A percentile compares a stretch with the other conserved stretches of the same genome.
Evolutionary conservation across 2,888 invertebrate genomes (phyloP).

Genomic region (Ophioninae sp.): DNA sequence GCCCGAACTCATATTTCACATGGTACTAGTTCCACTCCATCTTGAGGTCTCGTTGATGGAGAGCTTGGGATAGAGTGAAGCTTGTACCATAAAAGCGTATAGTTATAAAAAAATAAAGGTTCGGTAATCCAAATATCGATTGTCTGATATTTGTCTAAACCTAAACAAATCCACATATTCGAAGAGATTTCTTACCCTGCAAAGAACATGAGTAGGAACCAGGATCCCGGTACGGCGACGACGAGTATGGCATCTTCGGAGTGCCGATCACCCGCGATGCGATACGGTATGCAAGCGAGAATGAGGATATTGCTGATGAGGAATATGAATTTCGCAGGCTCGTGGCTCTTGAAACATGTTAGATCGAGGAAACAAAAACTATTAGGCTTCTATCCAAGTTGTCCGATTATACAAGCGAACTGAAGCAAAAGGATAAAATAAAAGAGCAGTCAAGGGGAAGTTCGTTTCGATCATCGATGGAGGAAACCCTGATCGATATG

Average conservation of each 20-base stretch:
- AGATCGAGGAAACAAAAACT: conserved; percentile 30
- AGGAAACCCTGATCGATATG: not conserved
- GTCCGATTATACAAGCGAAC: too few relatives aligned
- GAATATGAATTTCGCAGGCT: conserved; percentile 97
- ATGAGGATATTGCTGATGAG: conserved; percentile 94
- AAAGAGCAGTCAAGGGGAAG: too few relatives aligned
- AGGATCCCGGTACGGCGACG: conserved; percentile 96
- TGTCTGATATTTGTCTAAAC: too few relatives aligned
- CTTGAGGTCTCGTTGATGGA: too few relatives aligned
- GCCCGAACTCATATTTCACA: too few relatives aligned
- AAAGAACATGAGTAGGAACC: conserved; percentile 99
- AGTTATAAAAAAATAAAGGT: too few relatives aligned
- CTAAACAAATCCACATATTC: too few relatives aligned
- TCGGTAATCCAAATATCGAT: too few relatives aligned
- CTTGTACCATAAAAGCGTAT: too few relatives aligned
- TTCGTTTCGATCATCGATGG: not conserved
- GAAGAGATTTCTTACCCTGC: conserved; percentile 89
- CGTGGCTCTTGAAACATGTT: conserved; percentile 86
- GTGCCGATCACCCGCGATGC: conserved; percentile 87
- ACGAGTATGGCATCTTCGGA: conserved; percentile 96
- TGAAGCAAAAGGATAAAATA: too few relatives aligned
- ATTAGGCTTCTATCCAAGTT: not conserved
- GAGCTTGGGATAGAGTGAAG: too few relatives aligned
- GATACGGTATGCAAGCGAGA: conserved; percentile 93
- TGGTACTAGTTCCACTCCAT: too few relatives aligned